Percentiles rank a stretch among this genome's conserved stretches.
These are phyloP conservation scores for Blastobasis lacticolella DNA, from an alignment of 2,888 invertebrate species.

Conservation along the genomic window DNA sequence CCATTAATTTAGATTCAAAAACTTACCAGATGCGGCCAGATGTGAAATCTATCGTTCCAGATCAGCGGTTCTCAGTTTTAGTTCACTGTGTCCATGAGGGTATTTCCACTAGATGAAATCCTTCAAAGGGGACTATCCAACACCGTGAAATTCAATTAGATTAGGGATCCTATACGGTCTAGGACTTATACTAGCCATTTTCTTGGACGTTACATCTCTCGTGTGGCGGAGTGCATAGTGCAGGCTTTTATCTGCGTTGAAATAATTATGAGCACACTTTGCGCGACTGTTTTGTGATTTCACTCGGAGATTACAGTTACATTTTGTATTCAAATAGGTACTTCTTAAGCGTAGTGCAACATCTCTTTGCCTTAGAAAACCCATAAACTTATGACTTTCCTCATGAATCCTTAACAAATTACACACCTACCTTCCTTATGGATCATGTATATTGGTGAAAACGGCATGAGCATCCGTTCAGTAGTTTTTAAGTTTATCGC, in stretches of 20 bases:
- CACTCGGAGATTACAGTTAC: too few relatives aligned
- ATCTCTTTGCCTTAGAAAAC: too few relatives aligned
- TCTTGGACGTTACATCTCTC: background rate
- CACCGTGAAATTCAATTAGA: constrained; percentile 53
- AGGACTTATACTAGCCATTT: background rate
- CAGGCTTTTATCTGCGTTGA: constrained; percentile 12
- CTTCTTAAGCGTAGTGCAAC: too few relatives aligned
- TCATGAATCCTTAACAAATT: too few relatives aligned
- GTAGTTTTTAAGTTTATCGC: too few relatives aligned
- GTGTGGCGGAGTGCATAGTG: background rate
- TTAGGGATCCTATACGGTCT: background rate
- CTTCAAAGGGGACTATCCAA: constrained; percentile 42
- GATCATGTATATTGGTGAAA: too few relatives aligned
- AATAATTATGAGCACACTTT: constrained; percentile 1
- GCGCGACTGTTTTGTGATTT: background rate
- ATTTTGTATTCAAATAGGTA: too few relatives aligned
- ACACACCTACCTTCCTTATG: too few relatives aligned
- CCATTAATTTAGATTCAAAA: constrained; percentile 3
- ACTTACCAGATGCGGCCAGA: background rate
- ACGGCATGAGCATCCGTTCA: too few relatives aligned
- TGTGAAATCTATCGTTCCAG: constrained; percentile 21
- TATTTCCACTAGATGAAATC: constrained; percentile 38
- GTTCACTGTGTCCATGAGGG: constrained; percentile 25
- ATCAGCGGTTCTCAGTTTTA: constrained; percentile 38
- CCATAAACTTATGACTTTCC: too few relatives aligned